Evolutionary conservation across 2,888 invertebrate genomes (phyloP), one percentile per base, ranked within the genome.

Genomic region (Synanthedon tipuliformis): DNA sequence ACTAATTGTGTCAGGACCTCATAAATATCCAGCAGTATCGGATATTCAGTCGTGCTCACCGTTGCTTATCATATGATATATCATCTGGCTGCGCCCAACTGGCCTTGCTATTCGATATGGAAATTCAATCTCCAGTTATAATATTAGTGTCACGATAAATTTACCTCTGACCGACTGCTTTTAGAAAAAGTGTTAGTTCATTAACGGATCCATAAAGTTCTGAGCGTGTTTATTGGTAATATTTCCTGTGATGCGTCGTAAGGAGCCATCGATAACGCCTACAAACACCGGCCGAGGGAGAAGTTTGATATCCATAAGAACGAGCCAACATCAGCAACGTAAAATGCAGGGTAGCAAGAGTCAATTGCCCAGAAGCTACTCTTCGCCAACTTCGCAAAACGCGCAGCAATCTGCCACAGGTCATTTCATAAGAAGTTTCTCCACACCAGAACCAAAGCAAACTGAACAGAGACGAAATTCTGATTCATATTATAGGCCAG

Each of bases 31-130:
- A 64, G 66, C 60, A 18, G 11, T 41, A 59, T 55, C 56, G 56
- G 68, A 68, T 73, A 72, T 73, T 71, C 66, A 65, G 70, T 67
- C 76, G 79, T 83, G 84, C 60, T 75, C 80, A 78, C 68, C 69
- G 78, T 80, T 77, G 74, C 81, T 71, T 81, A 71, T 71, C 81
- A 81, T 81, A 79, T 84, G 79, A 80, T 76, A 81, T 85, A 81
- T 80, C 79, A 81, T 77, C 77, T 71, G 68, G 67, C 66, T 70
- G 62, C 68, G 66, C 61, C 67, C 71, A 12, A 50, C 48, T 48
- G 71, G 71, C 86, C 84, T 84, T 80, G 85, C 75, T 69, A 85
- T 63, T 60, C 58, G 76, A 85, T 81, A 85, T 71, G 66, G 83
- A 69, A 71, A 85, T 77, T 70, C 63, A 71, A 87, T 81, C 71